Conservation (phyloP, 1,140 invertebrate species). For the Ostrea edulis region DNA sequence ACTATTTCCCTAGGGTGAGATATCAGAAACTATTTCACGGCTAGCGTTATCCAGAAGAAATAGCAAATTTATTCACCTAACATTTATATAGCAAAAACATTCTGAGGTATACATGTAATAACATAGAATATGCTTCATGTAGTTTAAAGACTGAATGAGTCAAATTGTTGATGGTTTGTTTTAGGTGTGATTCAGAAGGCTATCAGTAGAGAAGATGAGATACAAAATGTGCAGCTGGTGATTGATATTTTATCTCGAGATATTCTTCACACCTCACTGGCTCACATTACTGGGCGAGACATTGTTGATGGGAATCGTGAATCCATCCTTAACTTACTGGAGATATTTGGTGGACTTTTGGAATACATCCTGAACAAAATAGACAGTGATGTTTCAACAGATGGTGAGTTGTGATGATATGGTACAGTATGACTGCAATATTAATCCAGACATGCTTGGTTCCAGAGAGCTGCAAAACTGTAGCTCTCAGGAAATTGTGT, state of each 20-base stretch:
- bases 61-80: too few relatives aligned
- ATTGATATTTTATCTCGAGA: constrained; percentile 76
- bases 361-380: constrained; percentile 78
- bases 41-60: too few relatives aligned
- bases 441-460: not conserved
- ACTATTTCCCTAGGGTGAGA: too few relatives aligned
- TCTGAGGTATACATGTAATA: not conserved
- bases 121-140: not conserved
- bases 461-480: not conserved
- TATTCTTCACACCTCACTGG: constrained; percentile 77
- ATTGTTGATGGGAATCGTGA: constrained; percentile 71
- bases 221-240: constrained; percentile 77
- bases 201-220: constrained; percentile 74
- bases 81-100: not conserved
- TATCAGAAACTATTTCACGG: too few relatives aligned
- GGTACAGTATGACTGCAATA: not conserved
- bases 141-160: too few relatives aligned
- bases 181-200: constrained; percentile 72
- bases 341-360: constrained; percentile 75
- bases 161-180: constrained; percentile 25
- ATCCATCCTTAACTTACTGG: constrained; percentile 74
- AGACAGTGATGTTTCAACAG: constrained; percentile 72
- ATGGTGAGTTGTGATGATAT: constrained; percentile 49
- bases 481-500: not conserved
- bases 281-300: constrained; percentile 75